These are phyloP conservation scores for Drosophila robusta DNA, from an alignment of 2,888 invertebrate species.

Conservation along the genomic window DNA sequence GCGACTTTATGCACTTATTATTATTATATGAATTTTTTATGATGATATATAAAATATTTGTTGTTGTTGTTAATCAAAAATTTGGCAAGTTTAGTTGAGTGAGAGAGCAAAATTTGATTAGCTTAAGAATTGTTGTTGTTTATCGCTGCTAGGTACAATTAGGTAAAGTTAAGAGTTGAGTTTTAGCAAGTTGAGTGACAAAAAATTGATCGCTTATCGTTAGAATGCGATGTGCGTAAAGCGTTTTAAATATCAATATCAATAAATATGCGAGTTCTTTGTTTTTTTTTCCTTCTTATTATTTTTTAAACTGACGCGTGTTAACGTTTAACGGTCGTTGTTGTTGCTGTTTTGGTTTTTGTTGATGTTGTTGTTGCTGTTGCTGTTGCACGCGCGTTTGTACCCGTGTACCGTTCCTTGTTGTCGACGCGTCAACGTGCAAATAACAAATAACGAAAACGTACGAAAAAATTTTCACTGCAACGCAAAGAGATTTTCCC, in stretches of 20 bases:
- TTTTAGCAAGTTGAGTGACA: conserved; percentile 43
- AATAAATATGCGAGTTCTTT: conserved; percentile 44
- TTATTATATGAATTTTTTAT: conserved; percentile 34
- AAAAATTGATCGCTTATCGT: conserved; percentile 26
- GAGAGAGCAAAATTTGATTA: conserved; percentile 55
- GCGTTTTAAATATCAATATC: conserved; percentile 45
- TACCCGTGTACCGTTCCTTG: conserved; percentile 68
- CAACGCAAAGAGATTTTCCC: conserved; percentile 78
- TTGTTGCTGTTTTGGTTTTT: conserved; percentile 23
- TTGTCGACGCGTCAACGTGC: conserved; percentile 84
- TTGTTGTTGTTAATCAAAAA: conserved; percentile 40
- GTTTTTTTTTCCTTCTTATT: conserved; percentile 17
- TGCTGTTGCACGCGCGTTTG: conserved; percentile 59
- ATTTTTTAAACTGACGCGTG: conserved; percentile 47
- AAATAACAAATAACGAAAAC: conserved; percentile 83
- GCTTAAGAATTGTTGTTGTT: conserved; percentile 39
- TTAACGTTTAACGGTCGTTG: conserved; percentile 53
- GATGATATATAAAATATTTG: conserved; percentile 37
- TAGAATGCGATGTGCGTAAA: conserved; percentile 49
- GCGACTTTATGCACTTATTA: conserved; percentile 64
- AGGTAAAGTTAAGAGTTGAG: conserved; percentile 50
- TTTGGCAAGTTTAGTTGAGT: conserved; percentile 69
- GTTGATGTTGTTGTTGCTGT: conserved; percentile 34
- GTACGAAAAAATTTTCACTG: conserved; percentile 80
- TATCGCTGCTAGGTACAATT: conserved; percentile 72